phyloP scores from a whole-genome alignment of 2,113 vertebrate species.

The Alligator mississippiensis region DNA sequence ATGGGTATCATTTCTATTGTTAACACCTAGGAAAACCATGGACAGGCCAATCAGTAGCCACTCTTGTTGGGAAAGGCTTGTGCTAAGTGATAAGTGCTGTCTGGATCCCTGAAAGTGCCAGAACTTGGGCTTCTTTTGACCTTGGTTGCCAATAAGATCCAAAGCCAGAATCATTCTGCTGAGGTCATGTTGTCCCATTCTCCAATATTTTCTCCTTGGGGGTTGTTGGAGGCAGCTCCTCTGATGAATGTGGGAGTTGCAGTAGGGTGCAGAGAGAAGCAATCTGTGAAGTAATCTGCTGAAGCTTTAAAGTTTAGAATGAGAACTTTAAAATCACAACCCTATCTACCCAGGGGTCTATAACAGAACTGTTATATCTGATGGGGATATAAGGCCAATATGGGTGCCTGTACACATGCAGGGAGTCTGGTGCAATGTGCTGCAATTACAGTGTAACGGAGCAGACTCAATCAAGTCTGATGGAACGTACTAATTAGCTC shows the following conservation, averaged over 20 bases:
- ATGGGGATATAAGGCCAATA: not conserved
- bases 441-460: no score
- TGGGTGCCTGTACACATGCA: no score
- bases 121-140: not conserved
- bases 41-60: not conserved
- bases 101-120: not conserved
- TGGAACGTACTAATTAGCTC: no score
- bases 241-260: not conserved
- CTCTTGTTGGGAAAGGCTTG: not conserved
- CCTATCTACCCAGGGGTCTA: not conserved
- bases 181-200: not conserved
- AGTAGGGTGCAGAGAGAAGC: not conserved
- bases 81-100: not conserved
- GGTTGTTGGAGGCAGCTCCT: not conserved
- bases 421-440: no score
- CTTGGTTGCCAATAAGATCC: not conserved
- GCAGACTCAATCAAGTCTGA: no score
- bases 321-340: not conserved
- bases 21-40: not conserved
- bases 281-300: not conserved
- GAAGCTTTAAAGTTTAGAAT: not conserved
- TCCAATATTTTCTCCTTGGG: not conserved
- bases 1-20: not conserved
- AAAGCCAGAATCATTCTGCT: not conserved
- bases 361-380: not conserved